Evolutionary conservation across 2,888 invertebrate species (phyloP).

Genomic region (Cistogaster globosa): DNA sequence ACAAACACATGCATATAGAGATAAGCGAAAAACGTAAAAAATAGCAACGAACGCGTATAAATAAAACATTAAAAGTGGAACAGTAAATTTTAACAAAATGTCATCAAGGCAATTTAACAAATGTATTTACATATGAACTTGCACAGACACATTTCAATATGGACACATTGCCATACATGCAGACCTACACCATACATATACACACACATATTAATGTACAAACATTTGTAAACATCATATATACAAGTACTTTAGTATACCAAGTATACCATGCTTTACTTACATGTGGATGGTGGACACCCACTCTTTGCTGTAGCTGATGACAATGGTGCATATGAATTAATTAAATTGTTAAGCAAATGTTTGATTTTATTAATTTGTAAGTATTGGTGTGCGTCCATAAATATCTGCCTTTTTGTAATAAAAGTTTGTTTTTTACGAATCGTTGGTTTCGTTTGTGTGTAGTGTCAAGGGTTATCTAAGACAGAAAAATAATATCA

Average conservation of each 20-base stretch:
- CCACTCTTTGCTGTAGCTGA: slow-evolving; percentile 25
- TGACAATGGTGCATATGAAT: slow-evolving; percentile 60
- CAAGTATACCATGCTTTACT: slow-evolving; percentile 29
- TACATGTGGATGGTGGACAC: slow-evolving; percentile 63
- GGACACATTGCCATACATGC: not conserved
- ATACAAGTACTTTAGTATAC: slow-evolving; percentile 21
- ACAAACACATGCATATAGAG: not conserved
- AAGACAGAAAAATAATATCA: no score
- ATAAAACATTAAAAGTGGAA: slow-evolving; percentile 71
- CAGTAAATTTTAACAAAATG: slow-evolving; percentile 70
- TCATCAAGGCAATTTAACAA: slow-evolving; percentile 71
- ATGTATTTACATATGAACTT: slow-evolving; percentile 67
- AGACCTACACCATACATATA: not conserved
- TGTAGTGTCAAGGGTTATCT: no score
- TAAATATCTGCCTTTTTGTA: no score
- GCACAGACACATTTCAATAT: slow-evolving; percentile 46
- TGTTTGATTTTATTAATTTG: slow-evolving; percentile 4
- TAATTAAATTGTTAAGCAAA: slow-evolving; percentile 69
- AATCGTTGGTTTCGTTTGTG: no score
- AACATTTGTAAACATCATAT: slow-evolving; percentile 49
- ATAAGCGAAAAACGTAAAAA: slow-evolving; percentile 32
- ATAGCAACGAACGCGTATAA: slow-evolving; percentile 64
- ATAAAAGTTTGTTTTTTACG: no score
- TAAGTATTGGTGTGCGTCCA: no score
- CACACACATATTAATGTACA: slow-evolving; percentile 19